These are phyloP conservation scores for Podocnemis expansa DNA, from an alignment of 2,113 vertebrate species.

Conservation along the genomic window DNA sequence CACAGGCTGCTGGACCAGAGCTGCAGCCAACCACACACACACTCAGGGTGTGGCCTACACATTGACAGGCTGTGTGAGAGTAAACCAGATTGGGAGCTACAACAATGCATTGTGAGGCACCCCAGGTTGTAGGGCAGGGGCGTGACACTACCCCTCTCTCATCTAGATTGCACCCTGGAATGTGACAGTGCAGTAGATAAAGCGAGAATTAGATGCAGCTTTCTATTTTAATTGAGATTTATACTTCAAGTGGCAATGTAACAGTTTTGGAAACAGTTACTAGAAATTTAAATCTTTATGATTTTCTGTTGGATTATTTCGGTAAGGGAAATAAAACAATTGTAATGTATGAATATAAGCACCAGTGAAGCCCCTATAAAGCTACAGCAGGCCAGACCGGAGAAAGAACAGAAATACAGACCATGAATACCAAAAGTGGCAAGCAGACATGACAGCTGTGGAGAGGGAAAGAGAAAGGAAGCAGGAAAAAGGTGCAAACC, in stretches of 20 bases:
- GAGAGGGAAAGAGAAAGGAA: not conserved
- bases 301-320: not conserved
- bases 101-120: not conserved
- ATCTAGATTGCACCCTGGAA: not conserved
- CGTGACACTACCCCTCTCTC: not conserved
- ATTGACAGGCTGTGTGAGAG: not conserved
- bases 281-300: not conserved
- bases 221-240: not conserved
- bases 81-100: not conserved
- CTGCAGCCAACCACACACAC: not conserved
- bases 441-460: not conserved
- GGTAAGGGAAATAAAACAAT: not conserved
- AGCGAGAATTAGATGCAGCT: not conserved
- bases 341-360: not conserved
- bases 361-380: not conserved
- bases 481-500: not conserved
- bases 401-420: not conserved
- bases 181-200: not conserved
- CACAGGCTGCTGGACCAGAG: not conserved
- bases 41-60: not conserved
- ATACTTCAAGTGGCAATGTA: not conserved
- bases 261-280: not conserved
- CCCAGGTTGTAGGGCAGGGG: not conserved
- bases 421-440: not conserved
- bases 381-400: not conserved